These are phyloP conservation scores for Strigamia maritima DNA, from an alignment of 2,888 invertebrate genomes.

Conservation along the genomic window DNA sequence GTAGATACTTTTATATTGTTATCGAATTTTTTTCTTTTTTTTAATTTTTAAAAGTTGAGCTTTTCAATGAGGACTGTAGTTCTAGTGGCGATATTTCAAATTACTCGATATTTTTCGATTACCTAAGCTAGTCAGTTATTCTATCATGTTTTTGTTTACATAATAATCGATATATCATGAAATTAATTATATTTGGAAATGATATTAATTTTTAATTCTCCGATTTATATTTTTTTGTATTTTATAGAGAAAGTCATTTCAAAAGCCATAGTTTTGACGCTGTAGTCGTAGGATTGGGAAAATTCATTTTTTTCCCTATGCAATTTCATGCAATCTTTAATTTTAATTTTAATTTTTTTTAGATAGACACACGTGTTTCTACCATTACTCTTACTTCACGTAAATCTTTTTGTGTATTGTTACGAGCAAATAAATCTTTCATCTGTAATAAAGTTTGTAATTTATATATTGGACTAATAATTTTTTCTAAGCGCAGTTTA, in stretches of 20 bases:
- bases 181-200: background rate
- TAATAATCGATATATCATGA: too few species aligned
- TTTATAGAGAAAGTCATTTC: background rate
- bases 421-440: slow-evolving; percentile 8
- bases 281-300: background rate
- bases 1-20: slow-evolving; percentile 17
- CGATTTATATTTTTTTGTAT: background rate
- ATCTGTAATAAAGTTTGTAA: background rate
- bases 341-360: background rate
- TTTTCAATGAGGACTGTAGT: background rate
- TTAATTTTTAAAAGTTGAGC: background rate
- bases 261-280: background rate
- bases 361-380: background rate
- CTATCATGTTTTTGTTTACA: background rate
- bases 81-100: background rate
- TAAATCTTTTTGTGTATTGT: slow-evolving; percentile 6
- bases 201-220: background rate
- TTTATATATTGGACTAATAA: background rate
- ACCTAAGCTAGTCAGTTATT: background rate
- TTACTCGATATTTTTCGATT: background rate
- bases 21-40: background rate
- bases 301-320: background rate
- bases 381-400: slow-evolving; percentile 6
- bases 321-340: background rate
- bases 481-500: background rate